These are phyloP conservation scores for Pedetes capensis DNA, from an alignment of 2,113 vertebrate genomes.

Conservation along the genomic window DNA sequence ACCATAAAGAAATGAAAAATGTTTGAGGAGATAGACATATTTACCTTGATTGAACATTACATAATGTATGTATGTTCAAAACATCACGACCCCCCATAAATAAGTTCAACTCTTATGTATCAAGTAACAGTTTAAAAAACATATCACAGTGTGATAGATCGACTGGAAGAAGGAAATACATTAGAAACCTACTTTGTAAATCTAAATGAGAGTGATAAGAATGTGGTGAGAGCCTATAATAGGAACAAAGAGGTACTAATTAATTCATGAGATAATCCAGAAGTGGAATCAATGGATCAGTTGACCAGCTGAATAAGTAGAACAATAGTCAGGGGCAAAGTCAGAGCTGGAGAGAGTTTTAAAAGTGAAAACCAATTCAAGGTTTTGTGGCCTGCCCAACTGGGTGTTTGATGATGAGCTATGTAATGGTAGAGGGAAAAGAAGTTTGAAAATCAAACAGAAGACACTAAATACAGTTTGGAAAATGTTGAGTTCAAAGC, in stretches of 20 bases:
- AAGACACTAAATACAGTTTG: not conserved
- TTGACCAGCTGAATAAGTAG: not conserved
- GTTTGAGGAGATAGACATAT: not conserved
- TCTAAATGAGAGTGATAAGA: not conserved
- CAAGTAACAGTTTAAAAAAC: not conserved
- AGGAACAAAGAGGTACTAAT: not conserved
- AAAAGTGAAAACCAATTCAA: not conserved
- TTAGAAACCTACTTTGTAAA: constrained; percentile 1
- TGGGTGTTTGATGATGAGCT: not conserved
- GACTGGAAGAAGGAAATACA: not conserved
- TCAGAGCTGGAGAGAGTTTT: not conserved
- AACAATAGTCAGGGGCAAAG: not conserved
- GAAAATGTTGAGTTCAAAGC: not conserved
- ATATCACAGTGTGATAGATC: not conserved
- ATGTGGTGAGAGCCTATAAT: not conserved
- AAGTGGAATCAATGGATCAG: not conserved
- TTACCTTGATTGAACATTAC: not conserved
- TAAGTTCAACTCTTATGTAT: not conserved
- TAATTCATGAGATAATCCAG: not conserved
- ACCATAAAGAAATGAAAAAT: not conserved
- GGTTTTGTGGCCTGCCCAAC: not conserved
- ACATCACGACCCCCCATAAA: not conserved
- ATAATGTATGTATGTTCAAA: not conserved
- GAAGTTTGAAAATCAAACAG: not conserved
- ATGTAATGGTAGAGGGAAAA: not conserved